A percentile compares a stretch with the other conserved stretches of the same genome.
phyloP scores from a whole-genome alignment of 1,140 invertebrate species.

The Formica selysi region DNA sequence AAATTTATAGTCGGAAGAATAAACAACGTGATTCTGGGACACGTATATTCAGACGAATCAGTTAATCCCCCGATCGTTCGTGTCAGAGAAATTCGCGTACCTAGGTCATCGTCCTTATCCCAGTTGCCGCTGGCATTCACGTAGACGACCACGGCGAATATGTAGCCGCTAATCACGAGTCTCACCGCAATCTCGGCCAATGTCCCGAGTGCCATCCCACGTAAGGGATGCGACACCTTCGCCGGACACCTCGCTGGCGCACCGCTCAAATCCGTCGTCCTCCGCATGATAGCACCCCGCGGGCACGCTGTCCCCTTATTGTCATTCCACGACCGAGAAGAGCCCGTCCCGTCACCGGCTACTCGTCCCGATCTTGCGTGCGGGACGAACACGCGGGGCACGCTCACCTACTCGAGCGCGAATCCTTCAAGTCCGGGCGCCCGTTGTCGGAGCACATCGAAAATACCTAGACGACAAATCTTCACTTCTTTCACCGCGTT shows the following conservation, averaged over 20 bases:
- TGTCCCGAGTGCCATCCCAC: slow-evolving; percentile 81
- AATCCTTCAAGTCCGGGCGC: slow-evolving; percentile 4
- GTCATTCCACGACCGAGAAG: slow-evolving; percentile 79
- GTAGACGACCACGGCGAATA: slow-evolving; percentile 80
- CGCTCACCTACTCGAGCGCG: slow-evolving; percentile 26
- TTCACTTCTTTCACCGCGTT: background rate
- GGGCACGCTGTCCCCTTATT: slow-evolving; percentile 76
- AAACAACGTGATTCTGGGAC: slow-evolving; percentile 14
- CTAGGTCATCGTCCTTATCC: slow-evolving; percentile 85
- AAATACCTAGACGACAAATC: slow-evolving; percentile 12
- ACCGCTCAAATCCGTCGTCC: slow-evolving; percentile 75
- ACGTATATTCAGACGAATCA: slow-evolving; percentile 16
- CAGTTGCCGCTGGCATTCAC: slow-evolving; percentile 82
- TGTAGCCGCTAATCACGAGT: slow-evolving; percentile 79
- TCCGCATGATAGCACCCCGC: slow-evolving; percentile 76
- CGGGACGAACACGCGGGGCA: slow-evolving; percentile 46
- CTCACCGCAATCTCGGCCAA: slow-evolving; percentile 77
- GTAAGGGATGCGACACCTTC: slow-evolving; percentile 65
- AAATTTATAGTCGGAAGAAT: background rate
- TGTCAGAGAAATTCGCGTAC: slow-evolving; percentile 68
- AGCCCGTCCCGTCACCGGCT: slow-evolving; percentile 15
- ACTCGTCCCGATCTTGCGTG: background rate
- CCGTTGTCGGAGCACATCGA: slow-evolving; percentile 5
- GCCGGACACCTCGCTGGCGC: slow-evolving; percentile 61
- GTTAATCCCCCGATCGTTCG: slow-evolving; percentile 44